A percentile compares a stretch with the other conserved stretches of the same genome.
Evolutionary conservation across 2,888 invertebrate species (phyloP).

Genomic region (Pediacus dermestoides): DNA sequence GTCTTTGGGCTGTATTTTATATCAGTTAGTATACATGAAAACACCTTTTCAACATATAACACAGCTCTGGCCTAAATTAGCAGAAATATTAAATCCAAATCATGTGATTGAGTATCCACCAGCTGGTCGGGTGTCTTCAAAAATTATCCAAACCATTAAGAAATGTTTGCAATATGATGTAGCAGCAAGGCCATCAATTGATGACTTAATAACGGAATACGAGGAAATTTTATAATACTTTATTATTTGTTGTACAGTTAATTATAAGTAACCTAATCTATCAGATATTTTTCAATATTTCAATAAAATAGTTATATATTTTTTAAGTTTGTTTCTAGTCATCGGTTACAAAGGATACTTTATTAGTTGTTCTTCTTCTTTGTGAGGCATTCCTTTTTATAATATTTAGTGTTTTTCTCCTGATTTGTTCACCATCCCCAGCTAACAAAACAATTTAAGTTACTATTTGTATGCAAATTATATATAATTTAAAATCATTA

Average conservation of each 20-base stretch:
- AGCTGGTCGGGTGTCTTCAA: slow-evolving; percentile 54
- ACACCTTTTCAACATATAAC: slow-evolving; percentile 86
- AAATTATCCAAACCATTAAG: slow-evolving; percentile 62
- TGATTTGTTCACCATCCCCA: too few species aligned
- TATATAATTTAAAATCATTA: too few species aligned
- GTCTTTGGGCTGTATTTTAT: slow-evolving; percentile 96
- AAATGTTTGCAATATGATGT: slow-evolving; percentile 72
- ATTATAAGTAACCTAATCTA: too few species aligned
- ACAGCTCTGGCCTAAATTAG: slow-evolving; percentile 29
- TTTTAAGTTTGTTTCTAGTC: too few species aligned
- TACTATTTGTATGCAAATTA: too few species aligned
- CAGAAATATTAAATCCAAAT: slow-evolving; percentile 42
- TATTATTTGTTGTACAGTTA: slow-evolving; percentile 5
- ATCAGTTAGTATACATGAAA: slow-evolving; percentile 82
- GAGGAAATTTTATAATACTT: slow-evolving; percentile 22
- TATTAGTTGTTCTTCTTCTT: too few species aligned
- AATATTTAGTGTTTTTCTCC: too few species aligned
- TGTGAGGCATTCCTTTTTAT: too few species aligned
- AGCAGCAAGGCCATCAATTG: slow-evolving; percentile 68
- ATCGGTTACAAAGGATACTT: too few species aligned
- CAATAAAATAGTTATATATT: too few species aligned
- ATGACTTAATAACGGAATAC: slow-evolving; percentile 59
- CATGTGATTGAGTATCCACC: slow-evolving; percentile 72
- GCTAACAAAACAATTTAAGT: too few species aligned
- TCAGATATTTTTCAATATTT: too few species aligned